A percentile compares a stretch with the other conserved stretches of the same genome.
phyloP scores from a whole-genome alignment of 2,113 vertebrate species.

The Anarrhichthys ocellatus region DNA sequence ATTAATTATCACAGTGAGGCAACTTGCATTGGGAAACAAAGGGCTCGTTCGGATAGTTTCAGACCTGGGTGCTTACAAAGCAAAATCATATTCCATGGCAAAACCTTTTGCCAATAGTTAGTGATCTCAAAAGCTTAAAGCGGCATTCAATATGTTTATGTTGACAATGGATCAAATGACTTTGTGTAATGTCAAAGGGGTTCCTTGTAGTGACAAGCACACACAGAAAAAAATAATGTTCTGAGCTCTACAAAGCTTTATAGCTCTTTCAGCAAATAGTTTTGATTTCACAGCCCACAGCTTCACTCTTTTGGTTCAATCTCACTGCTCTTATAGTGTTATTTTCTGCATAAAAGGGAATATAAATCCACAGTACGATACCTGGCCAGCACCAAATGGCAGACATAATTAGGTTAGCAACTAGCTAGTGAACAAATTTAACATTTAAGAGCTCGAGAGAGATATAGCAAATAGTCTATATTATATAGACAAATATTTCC shows the following conservation, averaged over 20 bases:
- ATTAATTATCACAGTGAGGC: conserved; percentile 64
- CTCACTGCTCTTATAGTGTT: not conserved
- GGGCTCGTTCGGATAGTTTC: conserved; percentile 38
- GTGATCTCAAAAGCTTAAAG: conserved; percentile 14
- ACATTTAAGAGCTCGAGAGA: not conserved
- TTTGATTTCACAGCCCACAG: not conserved
- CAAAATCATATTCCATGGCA: conserved; percentile 13
- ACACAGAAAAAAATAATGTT: not conserved
- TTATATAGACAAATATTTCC: not conserved
- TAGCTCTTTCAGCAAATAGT: not conserved
- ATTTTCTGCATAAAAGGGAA: too few species aligned
- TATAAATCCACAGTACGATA: not conserved
- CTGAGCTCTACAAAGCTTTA: not conserved
- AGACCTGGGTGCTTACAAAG: conserved; percentile 38
- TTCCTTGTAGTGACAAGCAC: not conserved
- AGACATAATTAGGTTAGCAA: not conserved
- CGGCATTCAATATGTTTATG: not conserved
- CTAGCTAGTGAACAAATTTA: not conserved
- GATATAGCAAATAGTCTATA: not conserved
- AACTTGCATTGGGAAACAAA: conserved; percentile 49
- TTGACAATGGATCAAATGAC: not conserved
- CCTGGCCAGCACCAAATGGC: not conserved
- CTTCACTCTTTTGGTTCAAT: not conserved
- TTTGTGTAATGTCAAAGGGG: not conserved
- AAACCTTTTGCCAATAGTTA: conserved; percentile 7